phyloP scores from a whole-genome alignment of 2,113 vertebrate genomes.

The Pholis gunnellus region DNA sequence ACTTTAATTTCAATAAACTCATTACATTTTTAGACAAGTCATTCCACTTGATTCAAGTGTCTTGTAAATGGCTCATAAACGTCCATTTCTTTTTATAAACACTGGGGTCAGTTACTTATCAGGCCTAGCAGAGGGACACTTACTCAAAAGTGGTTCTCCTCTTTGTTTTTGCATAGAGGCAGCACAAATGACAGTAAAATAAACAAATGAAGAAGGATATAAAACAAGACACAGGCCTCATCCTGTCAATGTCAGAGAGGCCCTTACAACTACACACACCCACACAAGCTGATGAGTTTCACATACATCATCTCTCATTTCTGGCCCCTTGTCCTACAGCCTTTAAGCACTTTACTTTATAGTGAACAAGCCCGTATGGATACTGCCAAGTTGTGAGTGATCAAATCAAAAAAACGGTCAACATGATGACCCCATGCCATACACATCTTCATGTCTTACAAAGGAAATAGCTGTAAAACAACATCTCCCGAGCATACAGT shows the following conservation, averaged over 20 bases:
- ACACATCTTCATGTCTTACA: background rate
- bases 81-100: slow-evolving; percentile 92
- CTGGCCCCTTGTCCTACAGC: background rate
- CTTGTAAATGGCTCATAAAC: slow-evolving; percentile 83
- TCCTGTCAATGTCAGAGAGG: slow-evolving; percentile 45
- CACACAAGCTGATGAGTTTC: slow-evolving; percentile 24
- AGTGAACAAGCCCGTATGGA: background rate
- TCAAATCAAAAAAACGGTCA: slow-evolving; percentile 8
- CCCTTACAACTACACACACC: slow-evolving; percentile 21
- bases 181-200: slow-evolving; percentile 81
- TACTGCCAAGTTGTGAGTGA: background rate
- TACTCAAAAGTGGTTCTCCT: slow-evolving; percentile 81
- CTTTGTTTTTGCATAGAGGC: slow-evolving; percentile 87
- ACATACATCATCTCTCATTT: background rate
- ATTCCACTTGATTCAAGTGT: slow-evolving; percentile 69
- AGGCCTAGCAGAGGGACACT: slow-evolving; percentile 86
- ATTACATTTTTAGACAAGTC: slow-evolving; percentile 76
- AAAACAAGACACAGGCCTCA: slow-evolving; percentile 62
- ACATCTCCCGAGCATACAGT: no score
- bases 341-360: background rate
- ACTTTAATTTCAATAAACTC: slow-evolving; percentile 84
- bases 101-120: slow-evolving; percentile 92
- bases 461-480: background rate
- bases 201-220: slow-evolving; percentile 70
- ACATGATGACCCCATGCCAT: background rate